Percentiles rank a stretch among this genome's conserved stretches.
These are phyloP conservation scores for Mystacides longicornis DNA, from an alignment of 2,888 invertebrate genomes.

Conservation along the genomic window DNA sequence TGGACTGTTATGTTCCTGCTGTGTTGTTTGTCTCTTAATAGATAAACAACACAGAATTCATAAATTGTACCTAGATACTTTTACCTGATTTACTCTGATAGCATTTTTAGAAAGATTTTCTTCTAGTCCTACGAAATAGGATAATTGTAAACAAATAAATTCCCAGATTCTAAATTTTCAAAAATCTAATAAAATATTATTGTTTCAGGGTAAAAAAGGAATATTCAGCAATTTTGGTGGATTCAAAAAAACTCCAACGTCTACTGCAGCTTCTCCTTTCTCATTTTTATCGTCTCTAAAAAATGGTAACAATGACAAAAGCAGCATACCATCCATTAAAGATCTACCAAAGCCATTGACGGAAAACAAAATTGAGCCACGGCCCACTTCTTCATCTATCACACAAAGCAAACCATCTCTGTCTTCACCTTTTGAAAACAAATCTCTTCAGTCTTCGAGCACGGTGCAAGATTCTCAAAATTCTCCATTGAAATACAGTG, in stretches of 20 bases:
- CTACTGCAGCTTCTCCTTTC: slow-evolving; percentile 40
- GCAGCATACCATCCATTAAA: slow-evolving; percentile 8
- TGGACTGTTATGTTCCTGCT: no score
- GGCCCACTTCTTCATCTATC: neutral
- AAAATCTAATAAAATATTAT: slow-evolving; percentile 24
- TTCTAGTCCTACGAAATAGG: no score
- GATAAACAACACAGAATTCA: no score
- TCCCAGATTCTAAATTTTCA: neutral
- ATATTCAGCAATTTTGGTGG: slow-evolving; percentile 66
- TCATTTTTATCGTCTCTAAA: slow-evolving; percentile 53
- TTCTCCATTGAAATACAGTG: slow-evolving; percentile 29
- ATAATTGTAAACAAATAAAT: neutral
- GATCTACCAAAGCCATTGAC: slow-evolving; percentile 19
- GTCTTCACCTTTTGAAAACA: no score
- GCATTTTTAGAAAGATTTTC: no score
- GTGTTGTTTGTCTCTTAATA: no score
- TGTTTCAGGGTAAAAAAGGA: slow-evolving; percentile 43
- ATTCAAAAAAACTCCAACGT: slow-evolving; percentile 47
- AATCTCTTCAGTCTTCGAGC: no score
- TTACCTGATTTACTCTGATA: no score
- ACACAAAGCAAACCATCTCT: neutral
- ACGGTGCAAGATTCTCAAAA: slow-evolving; percentile 23
- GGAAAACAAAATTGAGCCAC: slow-evolving; percentile 16
- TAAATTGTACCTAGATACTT: no score
- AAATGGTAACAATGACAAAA: slow-evolving; percentile 39